Base-by-base conservation (phyloP, 1,140 invertebrate genomes). In the Linepithema humile region DNA sequence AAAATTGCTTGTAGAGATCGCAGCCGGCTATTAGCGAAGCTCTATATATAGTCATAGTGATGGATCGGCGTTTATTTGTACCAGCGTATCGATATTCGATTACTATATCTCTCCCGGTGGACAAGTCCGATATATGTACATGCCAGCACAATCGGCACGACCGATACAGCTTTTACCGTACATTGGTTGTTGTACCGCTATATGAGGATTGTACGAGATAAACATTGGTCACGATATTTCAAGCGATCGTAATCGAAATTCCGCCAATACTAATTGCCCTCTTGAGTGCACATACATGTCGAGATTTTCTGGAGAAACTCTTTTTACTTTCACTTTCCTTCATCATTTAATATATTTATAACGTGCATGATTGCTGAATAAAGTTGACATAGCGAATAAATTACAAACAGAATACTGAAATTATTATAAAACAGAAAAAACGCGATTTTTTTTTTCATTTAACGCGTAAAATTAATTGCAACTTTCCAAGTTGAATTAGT, bases 61-160 rank as follows among this genome's bases (percentile, higher is more conserved):
- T 69, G 80, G 53, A 86, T 83, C 70, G 53, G 75, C 64, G 53
- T 80, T 78, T 84, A 82, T 69, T 55, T 45, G 62, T 29, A 69
- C 26, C 45, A 40, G 35, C 17, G 59, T 77, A 87, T 88, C 72
- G 85, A 87, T 88, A 73, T 40, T 73, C 48, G 69, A 85, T 87
- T 88, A 80, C 40, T 40, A 29, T 64, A 77, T 75, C 45, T 88
- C 62, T 50, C n/a, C 64, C 40, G 64, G 55, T 38, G 55, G 12
- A 88, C 74, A 75, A 75, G 53, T 69, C 17, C 23, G 29, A 65
- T 55, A 69, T 64, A 65, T 55, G 60, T 64, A 43, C 38, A 38
- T 6, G 45, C 26, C 69, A 77, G n/a, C 23, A 48, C 38, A 70
- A 87, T 88, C 57, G 43, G 26, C 26, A 50, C 20, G 35, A 23